These are phyloP conservation scores for Orthonyx spaldingii DNA, from an alignment of 2,113 vertebrate genomes.

Conservation along the genomic window DNA sequence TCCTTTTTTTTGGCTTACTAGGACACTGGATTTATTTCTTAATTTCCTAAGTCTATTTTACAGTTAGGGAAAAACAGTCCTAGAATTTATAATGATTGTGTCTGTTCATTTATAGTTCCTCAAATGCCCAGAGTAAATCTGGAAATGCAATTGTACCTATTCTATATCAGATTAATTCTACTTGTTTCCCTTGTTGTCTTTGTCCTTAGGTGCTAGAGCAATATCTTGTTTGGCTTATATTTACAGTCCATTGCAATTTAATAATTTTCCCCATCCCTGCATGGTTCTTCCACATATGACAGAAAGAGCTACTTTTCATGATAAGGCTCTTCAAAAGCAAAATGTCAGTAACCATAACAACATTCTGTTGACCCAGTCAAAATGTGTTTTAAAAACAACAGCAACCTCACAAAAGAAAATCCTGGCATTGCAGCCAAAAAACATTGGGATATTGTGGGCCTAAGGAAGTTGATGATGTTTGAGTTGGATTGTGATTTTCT, in stretches of 20 bases:
- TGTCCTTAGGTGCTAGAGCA: not conserved
- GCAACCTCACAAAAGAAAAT: not conserved
- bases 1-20: not conserved
- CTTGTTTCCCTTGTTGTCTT: not conserved
- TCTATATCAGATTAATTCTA: not conserved
- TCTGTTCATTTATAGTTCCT: not conserved
- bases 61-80: not conserved
- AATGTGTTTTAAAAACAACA: not conserved
- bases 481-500: not conserved
- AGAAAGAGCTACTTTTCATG: not conserved
- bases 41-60: not conserved
- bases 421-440: not conserved
- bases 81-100: not conserved
- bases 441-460: fast-evolving
- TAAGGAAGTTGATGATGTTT: not conserved
- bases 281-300: not conserved
- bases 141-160: not conserved
- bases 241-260: not conserved
- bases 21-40: not conserved
- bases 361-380: not conserved
- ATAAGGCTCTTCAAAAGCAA: not conserved
- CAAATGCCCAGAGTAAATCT: not conserved
- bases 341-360: not conserved
- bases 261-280: not conserved
- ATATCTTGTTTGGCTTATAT: not conserved